Evolutionary conservation across 2,113 vertebrate species (phyloP), one percentile per base, ranked within the genome.

Genomic region (Dasyprocta punctata): DNA sequence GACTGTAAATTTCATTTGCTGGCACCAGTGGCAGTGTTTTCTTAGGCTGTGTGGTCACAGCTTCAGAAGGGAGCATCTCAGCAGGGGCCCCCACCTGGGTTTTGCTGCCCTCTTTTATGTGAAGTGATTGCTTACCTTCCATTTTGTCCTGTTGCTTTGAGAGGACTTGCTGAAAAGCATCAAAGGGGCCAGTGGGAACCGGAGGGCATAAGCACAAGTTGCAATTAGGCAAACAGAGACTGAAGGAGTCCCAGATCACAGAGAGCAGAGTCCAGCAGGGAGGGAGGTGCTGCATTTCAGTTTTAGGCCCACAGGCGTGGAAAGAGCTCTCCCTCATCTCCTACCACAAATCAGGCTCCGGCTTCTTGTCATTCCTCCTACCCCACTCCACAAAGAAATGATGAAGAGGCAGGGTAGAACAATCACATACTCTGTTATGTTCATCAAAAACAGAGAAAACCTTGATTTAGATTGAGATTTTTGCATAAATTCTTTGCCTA

Each of bases 161-260:
- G 65, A 89, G 67, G 56, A 89, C 90, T 86, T 94, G 67, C 71
- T 96, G 90, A 93, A 92, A 97, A 96, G 69, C 86, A 95, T 98
- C 94, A 96, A 96, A 96, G 69, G 56, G 83, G 14, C 63, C 86
- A 89, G 13, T n/a, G 89, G 58, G 82, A 96, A 92, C 75, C 33
- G 12, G 38, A 88, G 86, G 80, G 89, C 61, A 91, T 0, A 85
- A 69, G 78, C 41, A 56, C 80, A 94, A 92, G 49, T 22, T n/a
- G 44, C 77, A 96, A 93, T 94, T 69, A 96, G 90, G 90, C 61
- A 81, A 94, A 96, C 41, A 78, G 60, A 85, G 38, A 54, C 54
- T 7, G 2, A 60, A 89, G 24, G 3, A 30, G 33, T 61, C 82
- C 38, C 8, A 60, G 77, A 84, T 93, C 86, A 81, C 65, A 95